Conservation (phyloP, 2,113 vertebrate species). For the Sinocyclocheilus maitianheensis region DNA sequence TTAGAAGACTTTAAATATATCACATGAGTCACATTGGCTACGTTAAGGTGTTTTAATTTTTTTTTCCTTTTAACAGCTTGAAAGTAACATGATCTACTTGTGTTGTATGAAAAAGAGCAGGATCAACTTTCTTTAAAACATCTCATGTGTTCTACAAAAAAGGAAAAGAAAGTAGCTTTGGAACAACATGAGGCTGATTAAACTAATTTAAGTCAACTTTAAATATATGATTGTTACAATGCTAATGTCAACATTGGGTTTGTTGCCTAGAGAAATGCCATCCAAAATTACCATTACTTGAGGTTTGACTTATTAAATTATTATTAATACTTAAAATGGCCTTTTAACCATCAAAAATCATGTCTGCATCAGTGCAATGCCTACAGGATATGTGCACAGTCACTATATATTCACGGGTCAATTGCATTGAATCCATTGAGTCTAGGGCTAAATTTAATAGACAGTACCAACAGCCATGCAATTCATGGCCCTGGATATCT, state of each 20-base stretch:
- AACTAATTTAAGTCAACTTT: background rate
- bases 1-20: too few species aligned
- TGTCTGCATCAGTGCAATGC: slow-evolving; percentile 1
- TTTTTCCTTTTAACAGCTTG: background rate
- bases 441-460: slow-evolving; percentile 11
- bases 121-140: background rate
- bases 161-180: background rate
- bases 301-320: background rate
- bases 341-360: slow-evolving; percentile 11
- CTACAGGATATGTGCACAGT: slow-evolving; percentile 9
- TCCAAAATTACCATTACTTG: slow-evolving; percentile 20
- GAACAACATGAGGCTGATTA: background rate
- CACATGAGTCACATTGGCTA: too few species aligned
- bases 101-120: background rate
- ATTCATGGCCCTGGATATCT: slow-evolving; percentile 40
- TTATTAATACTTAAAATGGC: slow-evolving; percentile 14
- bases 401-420: slow-evolving; percentile 23
- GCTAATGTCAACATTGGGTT: background rate
- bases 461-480: slow-evolving; percentile 26
- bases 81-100: background rate
- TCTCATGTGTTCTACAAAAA: background rate
- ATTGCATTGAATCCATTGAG: background rate
- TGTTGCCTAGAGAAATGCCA: slow-evolving; percentile 11
- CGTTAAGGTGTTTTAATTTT: too few species aligned
- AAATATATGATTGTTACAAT: background rate